Evolutionary conservation across 2,888 invertebrate species (phyloP).

Genomic region (Pemphredon lugubris): DNA sequence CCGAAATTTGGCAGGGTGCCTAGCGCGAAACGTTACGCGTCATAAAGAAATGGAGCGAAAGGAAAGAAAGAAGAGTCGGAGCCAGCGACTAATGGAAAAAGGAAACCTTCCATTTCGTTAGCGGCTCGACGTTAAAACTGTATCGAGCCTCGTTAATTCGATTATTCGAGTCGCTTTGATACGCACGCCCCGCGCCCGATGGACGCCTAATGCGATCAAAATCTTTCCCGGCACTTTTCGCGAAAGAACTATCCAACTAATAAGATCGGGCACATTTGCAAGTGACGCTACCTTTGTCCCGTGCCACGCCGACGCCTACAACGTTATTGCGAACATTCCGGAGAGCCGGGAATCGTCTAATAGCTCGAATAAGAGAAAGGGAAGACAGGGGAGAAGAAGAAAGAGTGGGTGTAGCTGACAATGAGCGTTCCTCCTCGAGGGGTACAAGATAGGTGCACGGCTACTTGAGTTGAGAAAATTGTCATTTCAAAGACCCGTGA

Average conservation of each 20-base stretch:
- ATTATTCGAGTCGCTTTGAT: constrained; percentile 66
- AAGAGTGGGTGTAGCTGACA: constrained; percentile 13
- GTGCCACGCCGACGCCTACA: constrained; percentile 46
- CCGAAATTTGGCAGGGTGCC: not conserved
- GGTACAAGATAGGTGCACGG: constrained; percentile 48
- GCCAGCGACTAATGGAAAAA: constrained; percentile 47
- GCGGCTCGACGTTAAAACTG: constrained; percentile 50
- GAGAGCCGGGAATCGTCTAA: constrained; percentile 56
- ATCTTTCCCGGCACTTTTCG: constrained; percentile 41
- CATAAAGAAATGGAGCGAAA: too few species aligned
- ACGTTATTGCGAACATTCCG: constrained; percentile 57
- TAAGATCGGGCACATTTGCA: constrained; percentile 65
- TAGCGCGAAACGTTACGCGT: too few species aligned
- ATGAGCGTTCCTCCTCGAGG: constrained; percentile 32
- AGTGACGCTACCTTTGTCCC: constrained; percentile 53
- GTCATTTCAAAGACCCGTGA: constrained; percentile 53
- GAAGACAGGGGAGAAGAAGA: not conserved
- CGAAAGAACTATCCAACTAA: constrained; percentile 52
- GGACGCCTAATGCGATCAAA: constrained; percentile 58
- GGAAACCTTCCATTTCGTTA: constrained; percentile 49
- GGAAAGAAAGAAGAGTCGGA: constrained; percentile 1
- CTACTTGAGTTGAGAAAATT: constrained; percentile 63
- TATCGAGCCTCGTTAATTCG: constrained; percentile 59
- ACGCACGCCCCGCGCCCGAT: constrained; percentile 24
- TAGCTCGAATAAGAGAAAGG: constrained; percentile 22